phyloP scores from a whole-genome alignment of 2,888 invertebrate genomes.

The Anoncus sp. region DNA sequence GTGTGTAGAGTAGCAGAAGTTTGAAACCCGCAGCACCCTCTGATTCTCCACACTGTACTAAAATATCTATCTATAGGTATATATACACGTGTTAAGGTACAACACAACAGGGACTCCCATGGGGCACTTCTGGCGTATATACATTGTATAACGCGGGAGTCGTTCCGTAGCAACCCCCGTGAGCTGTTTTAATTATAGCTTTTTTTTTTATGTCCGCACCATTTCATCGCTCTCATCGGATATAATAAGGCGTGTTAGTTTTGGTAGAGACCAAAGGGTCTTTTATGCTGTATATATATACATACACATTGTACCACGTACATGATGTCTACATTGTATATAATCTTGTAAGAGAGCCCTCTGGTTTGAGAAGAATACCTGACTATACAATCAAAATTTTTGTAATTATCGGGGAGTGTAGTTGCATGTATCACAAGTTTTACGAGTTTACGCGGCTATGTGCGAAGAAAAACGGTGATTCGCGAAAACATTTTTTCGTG shows the following conservation, averaged over 20 bases:
- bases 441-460: background rate
- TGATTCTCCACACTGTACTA: slow-evolving; percentile 55
- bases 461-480: too few species aligned
- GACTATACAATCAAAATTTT: background rate
- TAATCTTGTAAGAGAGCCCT: background rate
- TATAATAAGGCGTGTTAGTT: slow-evolving; percentile 78
- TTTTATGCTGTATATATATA: too few species aligned
- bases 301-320: too few species aligned
- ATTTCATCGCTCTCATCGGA: slow-evolving; percentile 78
- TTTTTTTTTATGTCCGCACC: slow-evolving; percentile 81
- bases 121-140: slow-evolving; percentile 80
- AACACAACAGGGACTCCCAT: slow-evolving; percentile 71
- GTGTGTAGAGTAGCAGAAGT: slow-evolving; percentile 18
- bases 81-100: slow-evolving; percentile 15
- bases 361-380: slow-evolving; percentile 18
- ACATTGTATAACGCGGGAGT: slow-evolving; percentile 73
- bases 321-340: slow-evolving; percentile 3
- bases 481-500: too few species aligned
- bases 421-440: background rate
- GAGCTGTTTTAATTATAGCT: slow-evolving; percentile 80
- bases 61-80: background rate
- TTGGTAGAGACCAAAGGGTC: slow-evolving; percentile 12
- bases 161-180: slow-evolving; percentile 79
- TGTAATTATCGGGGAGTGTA: background rate
- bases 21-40: slow-evolving; percentile 45